Evolutionary conservation across 2,888 invertebrate species (phyloP), one percentile per base, ranked within the genome.

Genomic region (Leptinotarsa peninsularis): DNA sequence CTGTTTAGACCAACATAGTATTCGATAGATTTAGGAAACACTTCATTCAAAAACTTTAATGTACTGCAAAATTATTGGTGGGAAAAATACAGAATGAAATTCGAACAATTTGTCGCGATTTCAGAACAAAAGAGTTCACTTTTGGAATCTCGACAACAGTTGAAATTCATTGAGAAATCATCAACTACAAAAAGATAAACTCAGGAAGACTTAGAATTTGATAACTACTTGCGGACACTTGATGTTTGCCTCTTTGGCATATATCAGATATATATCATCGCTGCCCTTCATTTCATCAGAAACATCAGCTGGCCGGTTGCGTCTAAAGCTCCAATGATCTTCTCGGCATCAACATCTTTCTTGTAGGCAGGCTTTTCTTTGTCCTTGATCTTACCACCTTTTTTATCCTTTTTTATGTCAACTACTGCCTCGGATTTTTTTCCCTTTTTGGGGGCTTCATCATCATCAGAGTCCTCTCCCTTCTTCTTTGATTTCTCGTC

Each of bases 161-260:
- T 33, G 17, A 63, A 43, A 33, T 33, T 63, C 13, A 17, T 33
- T 15, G 4, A 7, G 17, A 27, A 63, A 27, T n/a, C 17, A 63
- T 10, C 33, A 43, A 27, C 18, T 15, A 23, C 7, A 63, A 63
- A 43, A 17, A 4, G n/a, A 63, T 13, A 3, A 63, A 63, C 33
- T 52, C 33, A 68, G 15, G 21, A 50, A 68, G 84, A 83, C 69
- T 87, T 98, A 98, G 88, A 98, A 98, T 72, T 95, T 93, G 72
- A 98, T 98, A 14, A 98, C 98, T 79, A 98, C 94, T 88, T 98
- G 98, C 0, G 98, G 98, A 84, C 98, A 98, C 84, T 95, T 94
- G 0, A 94, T 89, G 84, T 98, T 98, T 4, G 98, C 98, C 76
- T 96, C 92, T 80, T 94, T 92, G 0, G 98, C 96, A 0, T 96